Evolutionary conservation across 2,113 vertebrate genomes (phyloP).

Genomic region (Xenotilapia flavipinnis): DNA sequence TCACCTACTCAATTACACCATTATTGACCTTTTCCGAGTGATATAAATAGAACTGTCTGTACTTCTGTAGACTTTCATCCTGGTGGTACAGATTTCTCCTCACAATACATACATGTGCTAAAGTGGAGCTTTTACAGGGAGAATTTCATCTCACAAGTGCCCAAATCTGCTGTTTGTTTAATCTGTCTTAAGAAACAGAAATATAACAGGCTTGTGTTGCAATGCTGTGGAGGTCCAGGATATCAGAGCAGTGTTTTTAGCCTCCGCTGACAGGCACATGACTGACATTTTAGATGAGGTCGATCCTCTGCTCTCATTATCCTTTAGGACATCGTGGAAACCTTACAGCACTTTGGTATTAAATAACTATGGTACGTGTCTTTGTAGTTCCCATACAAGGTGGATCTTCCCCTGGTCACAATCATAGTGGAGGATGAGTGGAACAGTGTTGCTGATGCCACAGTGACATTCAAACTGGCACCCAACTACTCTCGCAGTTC

Average conservation of each 20-base stretch:
- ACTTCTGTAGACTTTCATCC: background rate
- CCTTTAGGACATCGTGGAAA: background rate
- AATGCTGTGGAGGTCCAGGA: background rate
- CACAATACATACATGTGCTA: background rate
- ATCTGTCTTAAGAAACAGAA: background rate
- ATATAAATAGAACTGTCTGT: background rate
- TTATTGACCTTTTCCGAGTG: background rate
- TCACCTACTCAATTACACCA: background rate
- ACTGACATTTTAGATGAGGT: background rate
- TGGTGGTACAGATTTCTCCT: background rate
- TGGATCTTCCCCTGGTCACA: constrained; percentile 81
- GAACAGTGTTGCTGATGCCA: constrained; percentile 82
- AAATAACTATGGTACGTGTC: background rate
- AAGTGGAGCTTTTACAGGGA: background rate
- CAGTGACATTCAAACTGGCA: constrained; percentile 76
- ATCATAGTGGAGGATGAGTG: constrained; percentile 90
- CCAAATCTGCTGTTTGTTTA: background rate
- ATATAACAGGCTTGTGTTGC: background rate
- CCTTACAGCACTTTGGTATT: background rate
- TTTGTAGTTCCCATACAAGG: constrained; percentile 84
- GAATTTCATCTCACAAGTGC: background rate
- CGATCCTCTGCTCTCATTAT: background rate
- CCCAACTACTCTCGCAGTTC: constrained; percentile 84
- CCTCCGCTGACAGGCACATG: background rate
- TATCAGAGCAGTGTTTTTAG: background rate